These are phyloP conservation scores for Jacana jacana DNA, from an alignment of 2,113 vertebrate genomes.

Conservation along the genomic window DNA sequence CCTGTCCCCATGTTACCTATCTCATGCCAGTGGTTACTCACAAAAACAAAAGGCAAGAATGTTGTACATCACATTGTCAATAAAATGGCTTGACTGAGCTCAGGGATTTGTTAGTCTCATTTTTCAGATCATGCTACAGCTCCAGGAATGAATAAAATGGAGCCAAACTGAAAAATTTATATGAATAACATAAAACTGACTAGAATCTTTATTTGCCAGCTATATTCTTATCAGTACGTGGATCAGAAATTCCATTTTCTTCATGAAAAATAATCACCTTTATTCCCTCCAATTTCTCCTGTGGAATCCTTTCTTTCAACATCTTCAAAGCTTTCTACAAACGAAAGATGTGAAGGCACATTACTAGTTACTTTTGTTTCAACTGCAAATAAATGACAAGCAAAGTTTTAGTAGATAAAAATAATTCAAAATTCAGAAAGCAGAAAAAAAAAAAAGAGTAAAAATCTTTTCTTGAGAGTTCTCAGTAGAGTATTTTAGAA, in stretches of 20 bases:
- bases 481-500: background rate
- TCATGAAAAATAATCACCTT: conserved; percentile 27
- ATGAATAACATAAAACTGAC: background rate
- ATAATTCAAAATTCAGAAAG: background rate
- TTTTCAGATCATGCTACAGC: background rate
- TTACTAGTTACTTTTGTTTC: background rate
- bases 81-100: background rate
- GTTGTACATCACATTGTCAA: background rate
- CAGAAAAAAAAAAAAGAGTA: background rate
- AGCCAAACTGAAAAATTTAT: conserved; percentile 13
- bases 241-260: background rate
- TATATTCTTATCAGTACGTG: background rate
- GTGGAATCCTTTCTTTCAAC: background rate
- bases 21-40: conserved; percentile 16
- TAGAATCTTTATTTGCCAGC: conserved; percentile 26
- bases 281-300: background rate
- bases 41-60: conserved; percentile 24
- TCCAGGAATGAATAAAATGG: background rate
- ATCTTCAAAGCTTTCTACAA: conserved; percentile 12
- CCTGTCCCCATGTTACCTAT: conserved; percentile 23
- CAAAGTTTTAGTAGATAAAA: background rate
- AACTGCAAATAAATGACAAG: background rate
- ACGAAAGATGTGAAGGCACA: background rate
- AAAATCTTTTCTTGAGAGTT: background rate
- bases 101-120: conserved; percentile 13